A percentile compares a stretch with the other conserved stretches of the same genome.
phyloP scores from a whole-genome alignment of 1,140 invertebrate genomes.

The Schlechtendalia chinensis region DNA sequence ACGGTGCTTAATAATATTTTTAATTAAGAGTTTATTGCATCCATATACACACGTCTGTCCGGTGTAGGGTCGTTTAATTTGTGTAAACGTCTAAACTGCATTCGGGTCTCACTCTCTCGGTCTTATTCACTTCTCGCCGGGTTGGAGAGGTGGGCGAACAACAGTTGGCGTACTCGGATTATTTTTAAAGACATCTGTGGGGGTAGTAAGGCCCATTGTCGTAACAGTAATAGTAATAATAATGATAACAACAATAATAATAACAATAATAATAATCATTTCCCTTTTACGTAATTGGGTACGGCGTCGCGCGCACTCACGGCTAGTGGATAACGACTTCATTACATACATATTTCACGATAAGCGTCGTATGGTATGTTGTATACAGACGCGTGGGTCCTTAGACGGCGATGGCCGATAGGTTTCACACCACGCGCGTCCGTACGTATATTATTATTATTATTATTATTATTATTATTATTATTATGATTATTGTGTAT shows the following conservation, averaged over 20 bases:
- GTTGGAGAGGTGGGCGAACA: constrained; percentile 7
- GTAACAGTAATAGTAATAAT: constrained; percentile 26
- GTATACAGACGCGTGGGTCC: not conserved
- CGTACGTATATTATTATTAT: no score
- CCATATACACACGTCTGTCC: not conserved
- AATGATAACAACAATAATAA: constrained; percentile 12
- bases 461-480: no score
- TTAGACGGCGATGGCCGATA: no score
- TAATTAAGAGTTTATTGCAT: constrained; percentile 29
- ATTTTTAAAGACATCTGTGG: constrained; percentile 43
- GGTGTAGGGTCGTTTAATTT: constrained; percentile 18
- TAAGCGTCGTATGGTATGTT: not conserved
- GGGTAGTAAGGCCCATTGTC: not conserved
- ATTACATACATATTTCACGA: constrained; percentile 34
- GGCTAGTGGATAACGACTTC: constrained; percentile 28
- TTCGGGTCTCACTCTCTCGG: not conserved
- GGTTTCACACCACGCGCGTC: no score
- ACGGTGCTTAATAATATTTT: not conserved
- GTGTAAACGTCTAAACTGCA: constrained; percentile 20
- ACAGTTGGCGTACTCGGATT: constrained; percentile 30
- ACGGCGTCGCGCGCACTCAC: not conserved
- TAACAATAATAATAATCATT: constrained; percentile 41
- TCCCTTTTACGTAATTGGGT: constrained; percentile 46
- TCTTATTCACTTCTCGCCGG: not conserved
- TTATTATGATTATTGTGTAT: no score